Conservation (phyloP, 1,140 invertebrate species). For the Mylabris phalerata region DNA sequence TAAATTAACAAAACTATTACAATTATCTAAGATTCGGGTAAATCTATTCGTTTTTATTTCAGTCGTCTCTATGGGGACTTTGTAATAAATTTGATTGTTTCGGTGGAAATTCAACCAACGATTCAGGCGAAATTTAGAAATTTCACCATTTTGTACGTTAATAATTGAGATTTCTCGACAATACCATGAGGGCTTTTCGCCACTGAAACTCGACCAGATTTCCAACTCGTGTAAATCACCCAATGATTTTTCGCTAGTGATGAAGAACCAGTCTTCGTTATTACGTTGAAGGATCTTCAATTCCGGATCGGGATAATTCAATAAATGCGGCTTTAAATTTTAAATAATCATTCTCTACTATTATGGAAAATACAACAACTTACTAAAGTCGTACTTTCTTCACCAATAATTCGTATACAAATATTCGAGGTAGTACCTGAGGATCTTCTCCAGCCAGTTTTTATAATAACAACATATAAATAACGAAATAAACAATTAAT, state of each 20-base stretch:
- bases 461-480: conserved; percentile 1
- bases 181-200: conserved; percentile 4
- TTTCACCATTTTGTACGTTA: background rate
- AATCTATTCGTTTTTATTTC: background rate
- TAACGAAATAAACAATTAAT: background rate
- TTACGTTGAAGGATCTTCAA: conserved; percentile 1
- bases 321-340: background rate
- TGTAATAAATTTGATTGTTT: background rate
- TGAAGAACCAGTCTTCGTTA: conserved; percentile 3
- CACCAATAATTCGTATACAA: conserved; percentile 1
- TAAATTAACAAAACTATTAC: background rate
- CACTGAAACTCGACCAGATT: conserved; percentile 2
- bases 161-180: background rate
- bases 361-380: too few relatives aligned
- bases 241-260: background rate
- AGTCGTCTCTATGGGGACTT: background rate
- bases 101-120: background rate
- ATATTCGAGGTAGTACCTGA: conserved; percentile 7
- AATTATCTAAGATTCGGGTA: background rate
- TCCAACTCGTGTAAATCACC: background rate
- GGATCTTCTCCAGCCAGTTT: background rate
- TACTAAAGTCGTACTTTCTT: background rate
- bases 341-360: too few relatives aligned
- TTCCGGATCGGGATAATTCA: conserved; percentile 9
- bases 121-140: background rate